These are phyloP conservation scores for Corydoras sp. DNA, from an alignment of 2,113 vertebrate species.

Conservation along the genomic window DNA sequence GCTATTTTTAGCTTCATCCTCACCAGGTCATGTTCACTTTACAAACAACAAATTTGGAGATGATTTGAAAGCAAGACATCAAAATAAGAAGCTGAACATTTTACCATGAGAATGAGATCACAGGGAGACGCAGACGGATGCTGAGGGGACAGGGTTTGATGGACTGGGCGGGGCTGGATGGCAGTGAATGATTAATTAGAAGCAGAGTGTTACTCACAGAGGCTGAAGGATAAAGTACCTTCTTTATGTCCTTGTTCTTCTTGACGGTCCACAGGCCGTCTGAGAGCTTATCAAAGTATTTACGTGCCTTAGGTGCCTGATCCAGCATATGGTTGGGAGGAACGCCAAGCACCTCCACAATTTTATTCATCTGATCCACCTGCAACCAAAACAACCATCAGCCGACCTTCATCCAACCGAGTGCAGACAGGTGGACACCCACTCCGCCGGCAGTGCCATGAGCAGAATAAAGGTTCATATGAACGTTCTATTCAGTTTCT, in stretches of 20 bases:
- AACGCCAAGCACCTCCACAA: slow-evolving; percentile 87
- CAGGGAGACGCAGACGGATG: slow-evolving; percentile 5
- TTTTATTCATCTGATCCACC: slow-evolving; percentile 95
- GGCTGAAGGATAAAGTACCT: slow-evolving; percentile 68
- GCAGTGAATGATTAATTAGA: slow-evolving; percentile 24
- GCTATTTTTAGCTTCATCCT: too few species aligned
- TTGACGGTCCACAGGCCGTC: slow-evolving; percentile 90
- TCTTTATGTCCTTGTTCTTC: slow-evolving; percentile 91
- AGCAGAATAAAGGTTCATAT: not conserved
- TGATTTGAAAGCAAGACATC: too few species aligned
- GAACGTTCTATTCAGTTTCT: not conserved
- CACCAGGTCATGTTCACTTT: too few species aligned
- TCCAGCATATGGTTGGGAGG: slow-evolving; percentile 90
- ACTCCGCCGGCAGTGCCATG: not conserved
- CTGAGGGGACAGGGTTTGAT: slow-evolving; percentile 16
- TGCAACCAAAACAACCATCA: slow-evolving; percentile 39
- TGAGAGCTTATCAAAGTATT: slow-evolving; percentile 90
- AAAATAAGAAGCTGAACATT: too few species aligned
- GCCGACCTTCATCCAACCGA: too few species aligned
- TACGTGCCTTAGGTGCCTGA: slow-evolving; percentile 88
- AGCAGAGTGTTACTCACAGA: slow-evolving; percentile 47
- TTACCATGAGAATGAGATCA: too few species aligned
- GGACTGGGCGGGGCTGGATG: slow-evolving; percentile 24
- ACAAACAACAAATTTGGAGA: too few species aligned
- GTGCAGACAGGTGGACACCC: too few species aligned